Base-by-base conservation (phyloP, 1,140 invertebrate species). In the Dendrolimus punctatus region DNA sequence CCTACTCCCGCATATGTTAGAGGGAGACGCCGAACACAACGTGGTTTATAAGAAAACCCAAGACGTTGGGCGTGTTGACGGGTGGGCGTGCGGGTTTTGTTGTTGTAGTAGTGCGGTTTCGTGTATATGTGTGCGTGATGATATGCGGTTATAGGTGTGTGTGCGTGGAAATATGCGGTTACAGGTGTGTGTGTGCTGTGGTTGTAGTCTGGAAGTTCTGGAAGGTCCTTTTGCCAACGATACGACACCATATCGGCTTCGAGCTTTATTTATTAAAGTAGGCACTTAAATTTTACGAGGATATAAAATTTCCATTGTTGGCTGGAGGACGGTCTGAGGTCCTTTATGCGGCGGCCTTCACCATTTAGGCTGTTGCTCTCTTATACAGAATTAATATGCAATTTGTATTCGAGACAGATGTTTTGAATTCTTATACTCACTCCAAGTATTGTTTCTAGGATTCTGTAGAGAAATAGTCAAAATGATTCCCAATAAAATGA, bases 21-120 rank as follows among this genome's bases (percentile, higher is more conserved):
- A 85, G 57, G 50, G 70, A 68, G 82, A 85, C 62, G 62, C 62
- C 60, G 68, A 77, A 82, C 72, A 70, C 79, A 80, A 77, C 79
- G 82, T 76, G 80, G 82, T 84, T 85, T 85, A 85, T 85, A 85
- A 85, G 82, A 86, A 84, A 86, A 86, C 83, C 80, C 76, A 86
- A 86, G 83, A 86, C 80, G 83, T 77, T 84, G 83, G 83, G 83
- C 83, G 83, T 86, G 83, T 84, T 83, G 79, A 80, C 74, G 80
- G 80, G 74, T 84, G 83, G 83, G 80, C 80, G 82, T 85, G 71
- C 72, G 76, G 83, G 76, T 80, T 77, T 60, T 52, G 67, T 60
- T 53, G 52, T 60, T 60, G 76, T 84, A 77, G 73, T 79, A 66
- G 81, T 82, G 64, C 49, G 54, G 39, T 39, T 62, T 40, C 46